Base-by-base conservation (phyloP, 64 coral and sea anemone genomes). In the Montipora sp. region DNA sequence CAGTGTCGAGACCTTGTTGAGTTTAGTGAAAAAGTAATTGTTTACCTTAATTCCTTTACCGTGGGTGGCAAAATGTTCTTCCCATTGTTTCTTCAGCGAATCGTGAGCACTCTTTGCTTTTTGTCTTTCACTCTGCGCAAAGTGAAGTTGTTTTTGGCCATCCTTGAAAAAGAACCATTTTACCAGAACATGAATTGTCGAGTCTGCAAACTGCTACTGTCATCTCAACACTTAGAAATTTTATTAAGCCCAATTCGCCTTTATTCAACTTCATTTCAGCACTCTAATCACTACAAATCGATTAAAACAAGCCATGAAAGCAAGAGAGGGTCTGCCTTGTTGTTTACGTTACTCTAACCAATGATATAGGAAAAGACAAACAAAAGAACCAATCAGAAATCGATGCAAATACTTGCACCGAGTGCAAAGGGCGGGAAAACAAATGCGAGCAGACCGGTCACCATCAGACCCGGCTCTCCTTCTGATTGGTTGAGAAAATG, bases 71-170 rank as follows among this genome's bases (percentile, higher is more conserved):
- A 70, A 78, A 88, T 93, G 83, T 73, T 93, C 91, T 55, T 93
- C 83, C 91, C 91, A 93, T 48, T 93, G 91, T 80, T 84, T 93
- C 46, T 88, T 87, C 23, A 93, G 57, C 18, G 91, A 83, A 59
- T 84, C 77, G 23, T 78, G 59, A 9, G 91, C 91, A 79, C 49
- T 71, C 58, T 93, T 74, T 5, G 88, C 59, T 79, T 93, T 93
- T 4, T 77, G 73, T 79, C 84, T 88, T 50, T 93, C 91, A 57
- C 73, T 84, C 50, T 83, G 51, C 12, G 61, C 63, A 58, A 87
- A 88, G 53, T 87, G 83, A 43, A 93, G 84, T 36, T 93, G 91
- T 75, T 93, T 93, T 59, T 93, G 80, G 10, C 65, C 75, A 72
- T 93, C 91, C 91, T 93, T n/a, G 2, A 88, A 66, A 0, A 47